Base-by-base conservation (phyloP, 2,888 invertebrate genomes). In the Ariolimax columbianus region DNA sequence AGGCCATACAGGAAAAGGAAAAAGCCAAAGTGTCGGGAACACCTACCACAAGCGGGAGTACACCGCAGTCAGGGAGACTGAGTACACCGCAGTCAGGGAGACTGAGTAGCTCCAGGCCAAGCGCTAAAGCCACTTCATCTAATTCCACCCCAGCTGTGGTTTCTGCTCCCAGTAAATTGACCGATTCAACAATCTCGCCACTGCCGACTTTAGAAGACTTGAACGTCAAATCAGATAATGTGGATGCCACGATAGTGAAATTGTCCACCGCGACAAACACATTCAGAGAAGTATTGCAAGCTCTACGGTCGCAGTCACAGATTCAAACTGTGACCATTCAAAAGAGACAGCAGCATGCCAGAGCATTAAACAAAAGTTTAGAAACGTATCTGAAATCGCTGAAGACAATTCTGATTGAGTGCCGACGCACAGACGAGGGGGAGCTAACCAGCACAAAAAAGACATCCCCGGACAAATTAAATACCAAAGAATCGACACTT, bases 51-150 rank as follows among this genome's bases (percentile, higher is more conserved):
- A 47, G 59, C 73, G 70, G 72, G 33, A 72, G 90, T 83, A 87
- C 89, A 30, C 82, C 88, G 55, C 87, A 85, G 75, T 89, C 88
- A 55, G 87, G 87, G 68, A 83, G 66, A 55, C 19, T 55, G 7
- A 43, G 43, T 43, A 26, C 75, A 11, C n/a, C n/a, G n/a, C n/a
- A n/a, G n/a, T n/a, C n/a, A n/a, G n/a, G n/a, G n/a, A n/a, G n/a
- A n/a, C n/a, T n/a, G n/a, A n/a, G n/a, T n/a, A n/a, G 26, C 59
- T 63, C 59, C n/a, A n/a, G 23, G 19, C 38, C 38, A 19, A 38
- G 6, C 40, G 1, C 38, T 0, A 70, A 36, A 36, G 26, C 2
- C 26, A 14, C 30, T 3, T 0, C 19, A 26, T 3, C 68, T n/a
- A 43, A 38, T 17, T 2, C 38, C 30, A n/a, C 73, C 26, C 0